Evolutionary conservation across 2,113 vertebrate genomes (phyloP).

Genomic region (Odocoileus virginianus): DNA sequence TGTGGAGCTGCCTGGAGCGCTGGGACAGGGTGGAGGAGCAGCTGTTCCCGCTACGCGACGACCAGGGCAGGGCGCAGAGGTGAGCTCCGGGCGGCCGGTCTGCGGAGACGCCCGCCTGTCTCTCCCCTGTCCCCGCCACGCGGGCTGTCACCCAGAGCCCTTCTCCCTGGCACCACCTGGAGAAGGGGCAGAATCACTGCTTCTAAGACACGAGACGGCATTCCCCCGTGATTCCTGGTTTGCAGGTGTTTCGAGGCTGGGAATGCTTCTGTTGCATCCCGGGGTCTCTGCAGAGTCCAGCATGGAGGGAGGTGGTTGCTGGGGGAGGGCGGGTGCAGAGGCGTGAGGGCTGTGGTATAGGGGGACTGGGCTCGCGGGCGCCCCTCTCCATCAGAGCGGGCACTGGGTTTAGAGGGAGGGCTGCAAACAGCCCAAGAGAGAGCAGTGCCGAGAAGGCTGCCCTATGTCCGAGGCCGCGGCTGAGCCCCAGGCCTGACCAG

Average conservation of each 20-base stretch:
- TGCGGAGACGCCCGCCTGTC: rapidly evolving
- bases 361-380: rapidly evolving
- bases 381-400: not conserved
- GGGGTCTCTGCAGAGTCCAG: not conserved
- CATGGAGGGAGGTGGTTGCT: not conserved
- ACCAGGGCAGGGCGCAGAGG: slow-evolving; percentile 87
- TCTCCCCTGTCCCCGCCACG: rapidly evolving
- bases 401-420: not conserved
- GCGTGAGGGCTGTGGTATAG: rapidly evolving
- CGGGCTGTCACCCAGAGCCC: rapidly evolving
- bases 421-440: not conserved
- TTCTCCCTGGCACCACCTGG: rapidly evolving
- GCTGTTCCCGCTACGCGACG: slow-evolving; percentile 93
- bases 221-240: not conserved
- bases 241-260: not conserved
- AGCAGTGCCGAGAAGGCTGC: rapidly evolving
- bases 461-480: not conserved
- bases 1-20: slow-evolving; percentile 97
- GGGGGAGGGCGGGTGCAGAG: not conserved
- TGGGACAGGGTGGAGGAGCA: slow-evolving; percentile 97
- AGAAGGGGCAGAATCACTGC: not conserved
- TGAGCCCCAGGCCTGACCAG: not conserved
- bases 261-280: rapidly evolving
- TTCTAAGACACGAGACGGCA: rapidly evolving
- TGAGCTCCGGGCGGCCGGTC: slow-evolving; percentile 25